Evolutionary conservation across 2,113 vertebrate genomes (phyloP).

Genomic region (Pangasianodon gigas): DNA sequence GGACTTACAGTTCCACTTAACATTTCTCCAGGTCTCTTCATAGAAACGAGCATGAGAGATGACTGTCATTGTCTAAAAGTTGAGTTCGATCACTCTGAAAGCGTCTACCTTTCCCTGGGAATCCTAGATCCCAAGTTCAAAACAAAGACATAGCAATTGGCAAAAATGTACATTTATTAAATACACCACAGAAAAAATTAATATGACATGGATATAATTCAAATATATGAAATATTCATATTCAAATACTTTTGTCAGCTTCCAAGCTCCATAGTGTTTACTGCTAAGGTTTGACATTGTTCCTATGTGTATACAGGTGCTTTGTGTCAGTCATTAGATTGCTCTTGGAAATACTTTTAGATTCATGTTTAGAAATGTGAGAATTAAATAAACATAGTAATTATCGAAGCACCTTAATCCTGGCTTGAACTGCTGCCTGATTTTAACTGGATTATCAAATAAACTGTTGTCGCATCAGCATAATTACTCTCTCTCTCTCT

Average conservation of each 20-base stretch:
- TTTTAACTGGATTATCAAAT: conserved; percentile 16
- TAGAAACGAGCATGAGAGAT: background rate
- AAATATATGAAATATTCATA: background rate
- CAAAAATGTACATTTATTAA: background rate
- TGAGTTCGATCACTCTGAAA: background rate
- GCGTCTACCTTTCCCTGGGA: background rate
- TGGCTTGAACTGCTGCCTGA: conserved; percentile 1
- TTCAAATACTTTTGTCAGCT: background rate
- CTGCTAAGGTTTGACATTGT: background rate
- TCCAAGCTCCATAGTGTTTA: background rate
- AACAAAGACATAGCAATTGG: background rate
- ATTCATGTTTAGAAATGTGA: conserved; percentile 14
- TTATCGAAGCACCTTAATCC: background rate
- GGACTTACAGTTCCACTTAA: background rate
- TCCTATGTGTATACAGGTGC: background rate
- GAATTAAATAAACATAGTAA: conserved; percentile 12
- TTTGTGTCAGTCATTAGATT: background rate
- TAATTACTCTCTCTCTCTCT: conserved; percentile 8
- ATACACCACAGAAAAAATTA: background rate
- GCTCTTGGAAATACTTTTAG: background rate
- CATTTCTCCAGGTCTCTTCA: background rate
- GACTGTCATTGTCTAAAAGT: background rate
- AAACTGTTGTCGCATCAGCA: background rate
- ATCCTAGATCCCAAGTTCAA: background rate
- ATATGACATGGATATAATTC: background rate